Base-by-base conservation (phyloP, 64 coral and sea anemone genomes). In the Anthopleura sola region DNA sequence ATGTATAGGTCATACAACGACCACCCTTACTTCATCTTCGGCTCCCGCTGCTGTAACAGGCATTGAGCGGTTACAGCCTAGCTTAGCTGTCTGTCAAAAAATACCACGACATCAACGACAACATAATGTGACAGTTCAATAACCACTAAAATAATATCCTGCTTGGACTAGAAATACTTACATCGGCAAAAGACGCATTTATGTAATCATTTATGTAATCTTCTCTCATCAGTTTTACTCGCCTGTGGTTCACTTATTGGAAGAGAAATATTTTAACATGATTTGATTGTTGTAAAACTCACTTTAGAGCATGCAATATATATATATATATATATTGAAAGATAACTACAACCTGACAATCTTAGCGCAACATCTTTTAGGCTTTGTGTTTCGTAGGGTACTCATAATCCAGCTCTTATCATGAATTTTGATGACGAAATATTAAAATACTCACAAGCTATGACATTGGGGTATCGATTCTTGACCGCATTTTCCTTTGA, bases 101-200 rank as follows among this genome's bases (percentile, higher is more conserved):
- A n/a, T 23, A 11, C n/a, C 24, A 66, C 8, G 23, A 24, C 2
- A 26, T 0, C 60, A 26, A 1, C 24, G 24, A 26, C 60, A 66
- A 19, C 0, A 4, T 66, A 10, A n/a, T 66, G 21, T 2, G 23
- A 0, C 40, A 44, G 40, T 44, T 44, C 40, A 44, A 44, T 44
- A 44, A 44, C 9, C 40, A 8, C 9, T 8, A 44, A n/a, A n/a
- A 44, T 44, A 2, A 44, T 44, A 44, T 44, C 40, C 40, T 44
- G 2, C 55, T 31, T 26, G n/a, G 24, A 10, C 4, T n/a, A 66
- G n/a, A 11, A 24, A 23, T 31, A 86, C 89, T 91, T 86, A 91
- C 89, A 23, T 91, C 55, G 24, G 81, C 75, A 71, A 81, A 86
- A 0, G 83, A 64, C 11, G 89, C 89, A 50, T 91, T 91, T 49